These are phyloP conservation scores for Poeciliopsis presidionis DNA, from an alignment of 2,797 vertebrate species.

Conservation along the genomic window DNA sequence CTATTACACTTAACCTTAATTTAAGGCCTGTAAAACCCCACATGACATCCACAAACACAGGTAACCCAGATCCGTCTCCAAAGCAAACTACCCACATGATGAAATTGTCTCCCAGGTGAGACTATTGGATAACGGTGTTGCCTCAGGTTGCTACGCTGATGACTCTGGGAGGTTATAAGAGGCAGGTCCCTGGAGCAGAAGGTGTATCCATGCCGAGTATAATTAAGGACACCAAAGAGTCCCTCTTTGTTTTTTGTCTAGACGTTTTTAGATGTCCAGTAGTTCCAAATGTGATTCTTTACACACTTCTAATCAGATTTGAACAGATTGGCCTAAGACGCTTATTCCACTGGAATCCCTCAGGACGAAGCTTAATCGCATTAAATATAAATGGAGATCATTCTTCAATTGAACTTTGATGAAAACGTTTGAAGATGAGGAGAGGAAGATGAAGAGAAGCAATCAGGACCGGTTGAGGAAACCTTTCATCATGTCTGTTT, in stretches of 20 bases:
- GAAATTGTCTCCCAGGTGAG: slow-evolving; percentile 60
- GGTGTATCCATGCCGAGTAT: slow-evolving; percentile 49
- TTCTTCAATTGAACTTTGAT: slow-evolving; percentile 11
- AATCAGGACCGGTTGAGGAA: slow-evolving; percentile 7
- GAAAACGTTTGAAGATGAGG: slow-evolving; percentile 18
- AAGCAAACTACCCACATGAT: slow-evolving; percentile 48
- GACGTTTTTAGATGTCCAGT: slow-evolving; percentile 48
- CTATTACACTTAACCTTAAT: slow-evolving; percentile 6
- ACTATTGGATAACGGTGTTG: slow-evolving; percentile 40
- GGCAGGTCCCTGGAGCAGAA: slow-evolving; percentile 21
- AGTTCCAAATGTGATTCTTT: slow-evolving; percentile 37
- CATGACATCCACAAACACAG: not conserved
- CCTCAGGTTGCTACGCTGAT: slow-evolving; percentile 55
- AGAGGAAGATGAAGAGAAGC: not conserved
- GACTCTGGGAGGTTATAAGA: slow-evolving; percentile 39
- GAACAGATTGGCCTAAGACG: slow-evolving; percentile 56
- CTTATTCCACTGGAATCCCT: slow-evolving; percentile 33
- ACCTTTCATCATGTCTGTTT: slow-evolving; percentile 15
- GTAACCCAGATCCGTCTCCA: slow-evolving; percentile 6
- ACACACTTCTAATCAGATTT: slow-evolving; percentile 56
- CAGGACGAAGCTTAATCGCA: slow-evolving; percentile 25
- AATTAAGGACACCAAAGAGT: slow-evolving; percentile 41
- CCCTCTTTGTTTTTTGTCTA: slow-evolving; percentile 20
- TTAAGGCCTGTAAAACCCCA: not conserved
- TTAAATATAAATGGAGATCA: slow-evolving; percentile 52